These are phyloP conservation scores for Halcyon smyrnensis DNA, from an alignment of 2,797 vertebrate genomes.

Conservation along the genomic window DNA sequence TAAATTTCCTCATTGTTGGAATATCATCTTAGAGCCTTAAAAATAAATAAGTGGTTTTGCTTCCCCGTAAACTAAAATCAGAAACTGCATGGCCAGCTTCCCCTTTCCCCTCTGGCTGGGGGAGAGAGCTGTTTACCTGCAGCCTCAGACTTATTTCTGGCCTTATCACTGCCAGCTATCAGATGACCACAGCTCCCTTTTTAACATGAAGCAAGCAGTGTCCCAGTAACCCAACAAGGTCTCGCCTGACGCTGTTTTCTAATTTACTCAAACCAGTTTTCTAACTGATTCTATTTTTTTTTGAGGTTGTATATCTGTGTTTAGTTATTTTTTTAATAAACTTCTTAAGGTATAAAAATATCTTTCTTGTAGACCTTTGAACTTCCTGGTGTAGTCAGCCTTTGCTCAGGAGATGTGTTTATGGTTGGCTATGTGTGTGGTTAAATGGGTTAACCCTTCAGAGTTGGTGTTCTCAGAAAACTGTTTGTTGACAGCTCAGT, in stretches of 20 bases:
- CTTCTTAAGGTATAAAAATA: not conserved
- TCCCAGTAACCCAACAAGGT: not conserved
- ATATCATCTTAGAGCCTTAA: not conserved
- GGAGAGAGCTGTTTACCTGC: not conserved
- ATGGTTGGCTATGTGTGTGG: not conserved
- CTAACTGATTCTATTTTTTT: not conserved
- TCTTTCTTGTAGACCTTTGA: constrained; percentile 26
- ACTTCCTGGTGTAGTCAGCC: constrained; percentile 11
- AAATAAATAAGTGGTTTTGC: not conserved
- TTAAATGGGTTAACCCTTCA: not conserved
- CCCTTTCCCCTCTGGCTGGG: not conserved
- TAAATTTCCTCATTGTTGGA: not conserved
- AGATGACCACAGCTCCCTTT: not conserved
- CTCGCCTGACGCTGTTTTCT: fast-evolving
- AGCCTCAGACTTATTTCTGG: not conserved
- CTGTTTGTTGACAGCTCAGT: not conserved
- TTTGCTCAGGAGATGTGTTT: constrained; percentile 16
- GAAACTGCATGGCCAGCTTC: not conserved
- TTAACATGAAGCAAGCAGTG: fast-evolving
- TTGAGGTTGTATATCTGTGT: not conserved
- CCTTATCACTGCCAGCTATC: not conserved
- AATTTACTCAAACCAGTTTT: not conserved
- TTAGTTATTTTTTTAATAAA: not conserved
- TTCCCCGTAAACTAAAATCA: not conserved
- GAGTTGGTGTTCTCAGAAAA: not conserved